Base-by-base conservation (phyloP, 2,888 invertebrate species). In the Melanostoma mellinum region DNA sequence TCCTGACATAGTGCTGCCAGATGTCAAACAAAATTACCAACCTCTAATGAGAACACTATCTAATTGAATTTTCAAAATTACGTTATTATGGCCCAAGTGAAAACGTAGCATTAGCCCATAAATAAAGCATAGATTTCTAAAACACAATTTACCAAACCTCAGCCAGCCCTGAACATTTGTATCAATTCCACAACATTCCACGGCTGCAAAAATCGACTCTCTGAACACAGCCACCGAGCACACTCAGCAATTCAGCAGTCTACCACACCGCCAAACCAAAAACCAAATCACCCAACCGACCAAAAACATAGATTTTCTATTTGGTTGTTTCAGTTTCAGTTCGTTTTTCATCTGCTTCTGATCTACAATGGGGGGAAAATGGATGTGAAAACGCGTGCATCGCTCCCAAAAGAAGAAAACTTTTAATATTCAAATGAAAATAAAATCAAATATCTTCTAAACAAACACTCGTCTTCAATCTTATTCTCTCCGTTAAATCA, bases 261-360 rank as follows among this genome's bases (percentile, higher is more conserved):
- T 35, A 69, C 36, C 48, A 65, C 52, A 56, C 61, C 50, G 30
- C 20, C 20, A 20, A 20, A 20, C 20, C 20, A 20, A 20, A 20
- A 20, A 35, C 60, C 44, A n/a, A 30, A 61, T 35, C 44, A 36
- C n/a, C 48, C 36, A 6, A 36, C 55, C 72, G 33, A n/a, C 58
- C 10, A 53, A 77, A 81, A 79, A 78, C 78, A 71, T 58, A 78
- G 79, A 84, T 74, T 84, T 69, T 79, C 84, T 78, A 79, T 84
- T 84, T 69, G 46, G 71, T 69, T 61, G 79, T 84, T 79, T 79
- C 79, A 84, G 74, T 84, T 82, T 84, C 84, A 84, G 75, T 84
- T 84, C 84, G 84, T 84, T 84, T 84, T 84, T 79, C 79, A 71
- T 84, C 79, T 79, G 78, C 79, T 84, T 84, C 73, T 79, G 84